Conservation (phyloP, 2,797 vertebrate species). For the Philypnodon macrostomus region DNA sequence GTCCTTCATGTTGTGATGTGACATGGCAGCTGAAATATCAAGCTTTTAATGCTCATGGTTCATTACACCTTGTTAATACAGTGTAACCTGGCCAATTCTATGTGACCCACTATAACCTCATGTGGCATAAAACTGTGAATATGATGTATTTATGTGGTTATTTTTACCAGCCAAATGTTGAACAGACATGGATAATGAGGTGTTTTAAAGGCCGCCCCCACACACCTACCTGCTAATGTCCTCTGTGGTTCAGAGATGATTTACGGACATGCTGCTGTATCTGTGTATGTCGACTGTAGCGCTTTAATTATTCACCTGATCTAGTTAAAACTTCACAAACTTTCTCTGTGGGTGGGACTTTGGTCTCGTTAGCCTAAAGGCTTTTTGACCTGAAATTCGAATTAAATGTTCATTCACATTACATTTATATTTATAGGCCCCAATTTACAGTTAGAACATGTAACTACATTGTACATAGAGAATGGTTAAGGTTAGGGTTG, state of each 20-base stretch:
- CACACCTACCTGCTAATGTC: conserved; percentile 3
- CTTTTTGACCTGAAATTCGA: background rate
- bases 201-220: background rate
- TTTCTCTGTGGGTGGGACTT: background rate
- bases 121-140: too few relatives aligned
- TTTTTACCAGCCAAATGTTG: background rate
- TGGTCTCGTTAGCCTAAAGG: conserved; percentile 1
- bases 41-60: too few relatives aligned
- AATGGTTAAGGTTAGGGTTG: too few relatives aligned
- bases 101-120: background rate
- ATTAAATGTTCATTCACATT: background rate
- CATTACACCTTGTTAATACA: too few relatives aligned
- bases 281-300: background rate
- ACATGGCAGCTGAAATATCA: too few relatives aligned
- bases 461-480: too few relatives aligned
- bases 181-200: conserved; percentile 15
- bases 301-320: conserved; percentile 10
- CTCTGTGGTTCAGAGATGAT: conserved; percentile 1
- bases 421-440: too few relatives aligned
- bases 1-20: too few relatives aligned
- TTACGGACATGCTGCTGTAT: conserved; percentile 1
- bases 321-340: conserved; percentile 21
- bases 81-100: too few relatives aligned
- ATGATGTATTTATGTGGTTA: background rate
- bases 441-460: too few relatives aligned